Evolutionary conservation across 2,797 vertebrate genomes (phyloP).

Genomic region (Mallotus villosus): DNA sequence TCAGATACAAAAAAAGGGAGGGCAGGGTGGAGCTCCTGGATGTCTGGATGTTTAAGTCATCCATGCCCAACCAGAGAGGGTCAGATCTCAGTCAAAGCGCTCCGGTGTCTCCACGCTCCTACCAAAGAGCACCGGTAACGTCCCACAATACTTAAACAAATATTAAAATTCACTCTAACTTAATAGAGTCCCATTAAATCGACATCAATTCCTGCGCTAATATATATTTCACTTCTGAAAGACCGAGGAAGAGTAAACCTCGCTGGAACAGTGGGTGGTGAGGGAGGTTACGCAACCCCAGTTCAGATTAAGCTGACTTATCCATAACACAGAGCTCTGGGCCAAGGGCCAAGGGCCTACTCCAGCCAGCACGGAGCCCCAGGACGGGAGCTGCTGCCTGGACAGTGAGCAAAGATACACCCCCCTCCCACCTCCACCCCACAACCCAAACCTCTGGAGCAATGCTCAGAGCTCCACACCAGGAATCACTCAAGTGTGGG

Average conservation of each 20-base stretch:
- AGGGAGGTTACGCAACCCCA: slow-evolving; percentile 56
- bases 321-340: slow-evolving; percentile 61
- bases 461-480: slow-evolving; percentile 6
- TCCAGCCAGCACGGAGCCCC: slow-evolving; percentile 52
- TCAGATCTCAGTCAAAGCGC: slow-evolving; percentile 34
- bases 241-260: slow-evolving; percentile 21
- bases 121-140: slow-evolving; percentile 33
- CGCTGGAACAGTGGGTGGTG: slow-evolving; percentile 31
- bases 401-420: slow-evolving; percentile 45
- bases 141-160: slow-evolving; percentile 29
- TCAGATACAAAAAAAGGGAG: slow-evolving; percentile 28
- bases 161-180: slow-evolving; percentile 9
- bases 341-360: slow-evolving; percentile 52
- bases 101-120: slow-evolving; percentile 19
- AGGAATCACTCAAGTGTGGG: slow-evolving; percentile 4
- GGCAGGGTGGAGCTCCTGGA: slow-evolving; percentile 44
- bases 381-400: slow-evolving; percentile 57
- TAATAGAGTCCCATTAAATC: slow-evolving; percentile 18
- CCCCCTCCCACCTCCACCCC: slow-evolving; percentile 42
- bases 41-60: slow-evolving; percentile 52
- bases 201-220: background rate
- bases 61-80: slow-evolving; percentile 23
- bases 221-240: slow-evolving; percentile 9
- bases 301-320: slow-evolving; percentile 53
- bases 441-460: slow-evolving; percentile 28